A percentile compares a stretch with the other conserved stretches of the same genome.
phyloP scores from a whole-genome alignment of 2,888 invertebrate genomes.

The Mystacides longicornis region DNA sequence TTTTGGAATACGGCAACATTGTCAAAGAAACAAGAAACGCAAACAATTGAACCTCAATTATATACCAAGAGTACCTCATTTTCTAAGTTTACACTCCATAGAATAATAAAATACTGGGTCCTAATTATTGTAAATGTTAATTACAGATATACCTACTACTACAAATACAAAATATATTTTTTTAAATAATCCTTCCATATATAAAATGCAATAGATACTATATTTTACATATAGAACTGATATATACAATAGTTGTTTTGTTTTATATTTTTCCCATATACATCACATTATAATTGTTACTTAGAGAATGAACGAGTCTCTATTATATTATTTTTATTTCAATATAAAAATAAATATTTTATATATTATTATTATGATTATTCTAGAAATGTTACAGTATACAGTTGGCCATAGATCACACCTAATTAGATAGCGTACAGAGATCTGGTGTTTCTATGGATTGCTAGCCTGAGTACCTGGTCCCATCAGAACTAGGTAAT shows the following conservation, averaged over 20 bases:
- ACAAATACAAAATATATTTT: slow-evolving; percentile 46
- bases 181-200: slow-evolving; percentile 47
- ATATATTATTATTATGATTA: slow-evolving; percentile 15
- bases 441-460: no score
- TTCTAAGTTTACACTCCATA: slow-evolving; percentile 26
- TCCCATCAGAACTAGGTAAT: no score
- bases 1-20: slow-evolving; percentile 8
- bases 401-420: slow-evolving; percentile 5
- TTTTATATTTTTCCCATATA: background rate
- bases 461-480: no score
- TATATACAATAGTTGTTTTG: slow-evolving; percentile 22
- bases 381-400: background rate
- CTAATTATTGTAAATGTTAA: background rate
- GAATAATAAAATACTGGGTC: slow-evolving; percentile 18
- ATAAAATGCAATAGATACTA: slow-evolving; percentile 46
- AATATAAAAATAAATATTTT: slow-evolving; percentile 14
- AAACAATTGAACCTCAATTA: slow-evolving; percentile 21
- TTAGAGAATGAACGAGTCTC: slow-evolving; percentile 25
- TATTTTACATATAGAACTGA: slow-evolving; percentile 23
- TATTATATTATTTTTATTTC: slow-evolving; percentile 20
- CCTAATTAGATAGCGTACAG: no score
- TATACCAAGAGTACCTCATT: slow-evolving; percentile 27
- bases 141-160: slow-evolving; percentile 29
- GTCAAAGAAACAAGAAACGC: slow-evolving; percentile 1
- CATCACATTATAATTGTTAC: slow-evolving; percentile 19